Evolutionary conservation across 2,797 vertebrate genomes (phyloP).

Genomic region (Myotis daubentonii): DNA sequence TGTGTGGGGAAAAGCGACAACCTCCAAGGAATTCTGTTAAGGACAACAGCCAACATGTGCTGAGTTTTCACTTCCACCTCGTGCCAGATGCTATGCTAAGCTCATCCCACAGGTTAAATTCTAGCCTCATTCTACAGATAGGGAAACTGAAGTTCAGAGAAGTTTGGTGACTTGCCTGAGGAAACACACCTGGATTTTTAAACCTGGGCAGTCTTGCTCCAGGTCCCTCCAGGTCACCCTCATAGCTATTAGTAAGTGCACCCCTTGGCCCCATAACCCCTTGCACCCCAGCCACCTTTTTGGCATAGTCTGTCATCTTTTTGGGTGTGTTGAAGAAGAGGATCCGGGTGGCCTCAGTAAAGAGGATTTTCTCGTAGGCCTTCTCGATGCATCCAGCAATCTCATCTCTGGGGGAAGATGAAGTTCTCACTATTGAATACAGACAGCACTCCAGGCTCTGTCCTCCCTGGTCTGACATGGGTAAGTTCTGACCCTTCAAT

Average conservation of each 20-base stretch:
- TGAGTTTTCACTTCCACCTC: neutral
- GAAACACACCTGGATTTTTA: neutral
- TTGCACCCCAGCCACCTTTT: conserved; percentile 88
- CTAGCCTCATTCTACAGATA: neutral
- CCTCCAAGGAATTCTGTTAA: neutral
- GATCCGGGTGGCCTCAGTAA: conserved; percentile 93
- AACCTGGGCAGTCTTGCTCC: neutral
- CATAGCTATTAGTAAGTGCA: neutral
- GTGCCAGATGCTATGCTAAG: neutral
- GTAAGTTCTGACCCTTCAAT: neutral
- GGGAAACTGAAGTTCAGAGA: neutral
- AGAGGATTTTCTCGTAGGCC: conserved; percentile 96
- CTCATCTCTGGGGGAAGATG: conserved; percentile 88
- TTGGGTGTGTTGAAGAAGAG: conserved; percentile 95
- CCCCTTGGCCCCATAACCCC: neutral
- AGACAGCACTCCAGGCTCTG: neutral
- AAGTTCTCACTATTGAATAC: neutral
- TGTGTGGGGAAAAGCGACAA: neutral
- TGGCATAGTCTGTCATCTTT: conserved; percentile 97
- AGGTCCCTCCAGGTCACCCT: neutral
- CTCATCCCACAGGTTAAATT: neutral
- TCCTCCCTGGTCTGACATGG: neutral
- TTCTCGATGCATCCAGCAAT: conserved; percentile 97
- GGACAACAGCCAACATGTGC: neutral
- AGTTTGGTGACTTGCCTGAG: neutral